Evolutionary conservation across 2,113 vertebrate genomes (phyloP).

Genomic region (Alosa alosa): DNA sequence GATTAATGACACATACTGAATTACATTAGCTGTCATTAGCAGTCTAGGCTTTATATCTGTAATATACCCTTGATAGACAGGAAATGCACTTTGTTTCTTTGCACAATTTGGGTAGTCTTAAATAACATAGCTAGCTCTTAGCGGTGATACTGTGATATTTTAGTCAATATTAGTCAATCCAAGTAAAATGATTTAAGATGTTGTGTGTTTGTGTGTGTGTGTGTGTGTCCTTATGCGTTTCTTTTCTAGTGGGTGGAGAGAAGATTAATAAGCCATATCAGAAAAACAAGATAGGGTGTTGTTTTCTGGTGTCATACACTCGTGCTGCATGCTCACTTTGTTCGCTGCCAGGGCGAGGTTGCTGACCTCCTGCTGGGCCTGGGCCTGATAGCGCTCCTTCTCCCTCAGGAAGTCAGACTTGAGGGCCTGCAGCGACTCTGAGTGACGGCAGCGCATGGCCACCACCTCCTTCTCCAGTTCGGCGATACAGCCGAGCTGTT

Average conservation of each 20-base stretch:
- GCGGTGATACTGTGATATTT: no score
- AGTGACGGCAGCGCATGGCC: conserved; percentile 35
- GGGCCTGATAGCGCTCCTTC: conserved; percentile 49
- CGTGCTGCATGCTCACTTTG: conserved; percentile 29
- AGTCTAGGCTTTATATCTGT: no score
- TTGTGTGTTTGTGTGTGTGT: neutral
- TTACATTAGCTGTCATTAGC: no score
- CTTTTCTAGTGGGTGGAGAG: neutral
- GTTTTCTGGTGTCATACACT: neutral
- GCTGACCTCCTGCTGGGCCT: conserved; percentile 38
- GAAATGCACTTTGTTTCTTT: neutral
- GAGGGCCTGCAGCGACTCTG: conserved; percentile 36
- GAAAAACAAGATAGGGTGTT: neutral
- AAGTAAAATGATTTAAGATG: no score
- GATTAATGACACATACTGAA: no score
- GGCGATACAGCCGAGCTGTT: conserved; percentile 55
- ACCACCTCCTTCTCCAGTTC: conserved; percentile 58
- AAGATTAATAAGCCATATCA: neutral
- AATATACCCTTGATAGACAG: no score
- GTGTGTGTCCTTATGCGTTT: neutral
- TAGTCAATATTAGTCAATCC: no score
- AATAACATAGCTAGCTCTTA: neutral
- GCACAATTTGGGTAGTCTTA: neutral
- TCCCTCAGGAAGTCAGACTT: conserved; percentile 48
- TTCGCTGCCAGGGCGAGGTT: conserved; percentile 42